Conservation (phyloP, 2,888 invertebrate species). For the Salticus scenicus region DNA sequence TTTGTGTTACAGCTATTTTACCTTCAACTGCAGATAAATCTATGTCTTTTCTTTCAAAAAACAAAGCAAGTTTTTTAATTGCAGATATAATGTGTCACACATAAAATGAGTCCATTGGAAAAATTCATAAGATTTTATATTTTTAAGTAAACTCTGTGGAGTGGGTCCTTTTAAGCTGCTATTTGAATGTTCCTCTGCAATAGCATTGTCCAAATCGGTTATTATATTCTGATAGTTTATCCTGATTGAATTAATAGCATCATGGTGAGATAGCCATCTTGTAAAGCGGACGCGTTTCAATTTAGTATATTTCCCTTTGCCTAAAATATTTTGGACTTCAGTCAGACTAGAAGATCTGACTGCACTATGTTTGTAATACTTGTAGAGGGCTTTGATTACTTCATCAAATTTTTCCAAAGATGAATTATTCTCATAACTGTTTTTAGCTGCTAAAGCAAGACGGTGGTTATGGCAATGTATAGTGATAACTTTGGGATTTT, state of each 20-base stretch:
- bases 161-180: neutral
- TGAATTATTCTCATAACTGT: neutral
- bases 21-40: neutral
- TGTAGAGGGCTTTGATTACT: neutral
- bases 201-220: neutral
- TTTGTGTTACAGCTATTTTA: neutral
- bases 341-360: neutral
- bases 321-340: neutral
- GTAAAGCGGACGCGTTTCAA: neutral
- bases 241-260: neutral
- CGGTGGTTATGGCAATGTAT: slow-evolving; percentile 4
- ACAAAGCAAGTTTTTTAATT: neutral
- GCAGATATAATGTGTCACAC: neutral
- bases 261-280: neutral
- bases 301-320: neutral
- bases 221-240: neutral
- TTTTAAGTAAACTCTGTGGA: neutral
- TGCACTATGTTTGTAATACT: neutral
- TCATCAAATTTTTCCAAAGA: neutral
- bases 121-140: neutral
- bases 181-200: neutral
- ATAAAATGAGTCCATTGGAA: neutral
- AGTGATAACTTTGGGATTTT: neutral
- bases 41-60: neutral
- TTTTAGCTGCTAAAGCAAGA: neutral